These are phyloP conservation scores for Selene dorsalis DNA, from an alignment of 2,797 vertebrate genomes.

Conservation along the genomic window DNA sequence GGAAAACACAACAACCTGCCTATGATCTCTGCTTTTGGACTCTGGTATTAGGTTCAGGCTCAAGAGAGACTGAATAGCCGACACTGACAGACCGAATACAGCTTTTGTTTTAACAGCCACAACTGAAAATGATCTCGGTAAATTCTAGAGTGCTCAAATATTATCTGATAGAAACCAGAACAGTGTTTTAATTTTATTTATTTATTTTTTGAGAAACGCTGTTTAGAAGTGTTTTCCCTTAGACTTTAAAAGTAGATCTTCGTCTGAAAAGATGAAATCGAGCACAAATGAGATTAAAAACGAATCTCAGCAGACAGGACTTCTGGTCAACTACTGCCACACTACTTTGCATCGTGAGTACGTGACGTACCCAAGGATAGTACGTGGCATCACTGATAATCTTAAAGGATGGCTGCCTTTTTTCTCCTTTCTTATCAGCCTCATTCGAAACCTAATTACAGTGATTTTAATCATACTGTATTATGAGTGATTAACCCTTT, in stretches of 20 bases:
- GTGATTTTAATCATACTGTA: constrained; percentile 86
- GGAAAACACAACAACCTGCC: constrained; percentile 53
- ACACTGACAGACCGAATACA: constrained; percentile 42
- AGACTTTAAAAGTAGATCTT: constrained; percentile 41
- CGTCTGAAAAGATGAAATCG: constrained; percentile 45
- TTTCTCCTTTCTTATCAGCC: constrained; percentile 71
- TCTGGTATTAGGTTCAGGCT: constrained; percentile 51
- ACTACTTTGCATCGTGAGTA: constrained; percentile 48
- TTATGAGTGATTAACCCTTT: constrained; percentile 86
- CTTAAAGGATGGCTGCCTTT: constrained; percentile 70
- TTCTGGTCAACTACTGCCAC: constrained; percentile 58
- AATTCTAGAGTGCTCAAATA: constrained; percentile 38
- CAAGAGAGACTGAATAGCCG: constrained; percentile 43
- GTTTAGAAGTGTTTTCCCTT: constrained; percentile 46
- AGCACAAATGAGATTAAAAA: constrained; percentile 39
- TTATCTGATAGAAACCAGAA: constrained; percentile 43
- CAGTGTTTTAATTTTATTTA: constrained; percentile 19
- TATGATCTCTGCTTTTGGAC: constrained; percentile 63
- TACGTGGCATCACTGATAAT: constrained; percentile 70
- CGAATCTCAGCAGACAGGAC: constrained; percentile 39
- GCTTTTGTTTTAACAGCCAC: constrained; percentile 59
- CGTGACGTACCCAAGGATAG: constrained; percentile 46
- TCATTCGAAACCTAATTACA: constrained; percentile 82
- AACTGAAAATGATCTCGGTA: constrained; percentile 57
- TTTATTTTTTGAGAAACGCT: constrained; percentile 19